A percentile compares a stretch with the other conserved stretches of the same genome.
phyloP scores from a whole-genome alignment of 37 sponge, comb jelly and placozoan species.

The Diacarnus erythraeanus region DNA sequence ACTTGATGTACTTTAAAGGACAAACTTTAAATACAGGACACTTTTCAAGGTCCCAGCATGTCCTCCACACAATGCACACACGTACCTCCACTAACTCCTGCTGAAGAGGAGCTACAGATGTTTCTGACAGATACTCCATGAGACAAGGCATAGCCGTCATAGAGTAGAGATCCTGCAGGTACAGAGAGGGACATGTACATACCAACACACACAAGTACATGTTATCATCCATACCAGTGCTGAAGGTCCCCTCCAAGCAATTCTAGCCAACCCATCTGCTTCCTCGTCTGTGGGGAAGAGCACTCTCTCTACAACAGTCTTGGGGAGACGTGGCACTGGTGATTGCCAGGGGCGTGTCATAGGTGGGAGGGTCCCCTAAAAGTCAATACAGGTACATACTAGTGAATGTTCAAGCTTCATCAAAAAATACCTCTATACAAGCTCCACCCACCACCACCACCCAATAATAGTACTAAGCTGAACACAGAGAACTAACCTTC shows the following conservation, averaged over 20 bases:
- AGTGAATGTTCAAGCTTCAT: background rate
- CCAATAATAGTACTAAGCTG: background rate
- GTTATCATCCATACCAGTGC: conserved; percentile 19
- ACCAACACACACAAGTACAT: background rate
- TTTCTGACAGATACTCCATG: conserved; percentile 79
- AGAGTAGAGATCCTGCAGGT: background rate
- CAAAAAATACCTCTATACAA: no score
- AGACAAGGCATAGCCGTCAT: conserved; percentile 55
- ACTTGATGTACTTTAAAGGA: no score
- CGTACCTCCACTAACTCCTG: conserved; percentile 65
- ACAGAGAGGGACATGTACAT: background rate
- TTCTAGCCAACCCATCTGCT: conserved; percentile 58
- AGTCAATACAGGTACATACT: background rate
- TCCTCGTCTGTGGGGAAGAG: conserved; percentile 80
- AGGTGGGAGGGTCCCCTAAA: conserved; percentile 69
- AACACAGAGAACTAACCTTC: conserved; percentile 45
- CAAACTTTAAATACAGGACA: no score
- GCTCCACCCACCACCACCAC: background rate
- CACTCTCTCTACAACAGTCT: conserved; percentile 29
- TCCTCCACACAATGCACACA: background rate
- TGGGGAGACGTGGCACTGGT: conserved; percentile 56
- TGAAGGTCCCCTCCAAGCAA: conserved; percentile 75
- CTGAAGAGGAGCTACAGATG: conserved; percentile 94
- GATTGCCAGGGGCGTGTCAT: conserved; percentile 86
- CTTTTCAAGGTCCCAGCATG: no score